Evolutionary conservation across 2,797 vertebrate species (phyloP), one percentile per base, ranked within the genome.

Genomic region (Peromyscus aztecus): DNA sequence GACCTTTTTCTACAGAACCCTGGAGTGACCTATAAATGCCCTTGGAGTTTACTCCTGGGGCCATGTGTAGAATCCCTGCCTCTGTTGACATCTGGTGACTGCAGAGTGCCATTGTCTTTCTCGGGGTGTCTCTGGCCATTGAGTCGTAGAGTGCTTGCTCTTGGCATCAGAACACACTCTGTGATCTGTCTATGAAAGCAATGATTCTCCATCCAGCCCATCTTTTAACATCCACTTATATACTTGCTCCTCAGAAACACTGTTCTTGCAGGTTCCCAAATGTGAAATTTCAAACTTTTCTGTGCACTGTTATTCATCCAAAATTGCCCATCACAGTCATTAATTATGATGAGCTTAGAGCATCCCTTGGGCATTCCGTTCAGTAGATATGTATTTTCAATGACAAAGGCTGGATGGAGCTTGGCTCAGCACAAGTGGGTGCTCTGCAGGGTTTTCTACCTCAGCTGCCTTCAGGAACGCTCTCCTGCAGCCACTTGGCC

Each of bases 251-350:
- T n/a, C 34, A 9, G 19, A 21, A n/a, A n/a, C 67, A 69, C 67
- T 14, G 17, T 69, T 73, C 49, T 59, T 80, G 77, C 31, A 65
- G 67, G 69, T 52, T 57, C 91, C 76, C 82, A 14, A 77, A 77
- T 24, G 13, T 65, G 63, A 94, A 90, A 78, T 37, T 69, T n/a
- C 34, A 84, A 31, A 65, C 63, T 78, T 83, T 78, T 69, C 75
- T 92, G 27, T 87, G 77, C 91, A 87, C 46, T 55, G 10, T 82
- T 59, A 55, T 63, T 97, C 61, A 78, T 73, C 94, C 83, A 21
- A 55, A 90, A 87, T 67, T 78, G 34, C 43, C 61, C 67, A 83
- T 81, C 40, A 43, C 67, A 83, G 75, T 90, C 81, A 43, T 31
- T 94, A 69, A 77, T 92, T 90, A 71, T 27, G 85, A 2, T 76